phyloP scores from a whole-genome alignment of 2,888 invertebrate species.

The Phalangium opilio region DNA sequence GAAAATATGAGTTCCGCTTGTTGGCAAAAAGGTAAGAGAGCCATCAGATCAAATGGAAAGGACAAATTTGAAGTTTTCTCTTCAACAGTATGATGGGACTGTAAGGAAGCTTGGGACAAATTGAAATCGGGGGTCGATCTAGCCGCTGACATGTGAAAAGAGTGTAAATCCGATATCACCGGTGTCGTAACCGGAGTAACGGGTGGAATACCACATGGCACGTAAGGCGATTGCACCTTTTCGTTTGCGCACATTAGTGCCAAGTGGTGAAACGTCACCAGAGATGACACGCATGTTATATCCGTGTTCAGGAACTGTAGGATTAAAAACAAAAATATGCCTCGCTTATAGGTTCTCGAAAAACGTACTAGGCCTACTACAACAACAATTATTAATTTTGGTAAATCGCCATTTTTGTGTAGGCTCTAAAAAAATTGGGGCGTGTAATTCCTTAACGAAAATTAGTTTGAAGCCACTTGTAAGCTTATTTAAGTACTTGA shows the following conservation, averaged over 20 bases:
- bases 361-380: too few relatives aligned
- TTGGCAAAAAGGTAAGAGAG: conserved; percentile 48
- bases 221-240: conserved; percentile 8
- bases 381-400: too few relatives aligned
- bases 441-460: too few relatives aligned
- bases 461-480: too few relatives aligned
- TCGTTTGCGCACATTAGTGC: conserved; percentile 43
- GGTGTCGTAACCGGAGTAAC: background rate
- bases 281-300: conserved; percentile 48
- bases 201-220: background rate
- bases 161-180: background rate
- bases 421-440: too few relatives aligned
- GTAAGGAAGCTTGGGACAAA: background rate
- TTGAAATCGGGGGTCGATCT: conserved; percentile 1
- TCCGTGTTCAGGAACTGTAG: conserved; percentile 48
- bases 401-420: too few relatives aligned
- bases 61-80: conserved; percentile 43
- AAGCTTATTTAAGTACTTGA: conserved; percentile 1
- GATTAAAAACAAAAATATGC: too few relatives aligned
- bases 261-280: conserved; percentile 53
- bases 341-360: too few relatives aligned
- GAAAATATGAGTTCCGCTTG: conserved; percentile 54
- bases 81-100: conserved; percentile 23
- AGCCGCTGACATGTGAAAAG: background rate
- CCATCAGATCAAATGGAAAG: conserved; percentile 49